Evolutionary conservation across 1,140 invertebrate species (phyloP), one percentile per base, ranked within the genome.

Genomic region (Melipona quadrifasciata): DNA sequence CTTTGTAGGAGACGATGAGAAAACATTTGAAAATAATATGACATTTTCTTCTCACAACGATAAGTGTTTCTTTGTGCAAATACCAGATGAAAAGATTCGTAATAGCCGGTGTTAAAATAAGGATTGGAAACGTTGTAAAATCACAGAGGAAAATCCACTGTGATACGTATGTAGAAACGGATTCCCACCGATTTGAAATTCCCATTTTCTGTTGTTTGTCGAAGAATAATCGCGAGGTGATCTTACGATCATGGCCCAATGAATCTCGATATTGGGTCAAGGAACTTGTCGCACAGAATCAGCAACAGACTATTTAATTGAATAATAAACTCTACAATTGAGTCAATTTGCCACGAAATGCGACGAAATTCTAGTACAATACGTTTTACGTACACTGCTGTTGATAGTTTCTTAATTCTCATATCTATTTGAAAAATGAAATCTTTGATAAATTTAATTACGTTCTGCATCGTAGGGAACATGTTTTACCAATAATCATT

Each of bases 181-280:
- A 47, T 19, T 61, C 12, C 31, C 12, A 11, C n/a, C 14, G 11
- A 17, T 24, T 51, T 2, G n/a, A 12, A n/a, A 71, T 71, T 2
- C 14, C 1, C 16, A 31, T 0, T 67, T 8, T 19, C 1, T 47
- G 12, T 2, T 39, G 4, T 71, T 31, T 39, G 2, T 24, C 1
- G 67, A 2, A 21, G 16, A 14, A 47, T 65, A 64, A 51, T 57
- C 4, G 24, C 55, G 31, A 47, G 11, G 11, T 24, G 21, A 47
- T 73, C 55, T 64, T 61, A 16, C 1, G n/a, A 84, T 85, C 64
- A 58, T 58, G 70, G 68, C 74, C 10, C 68, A 12, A 16, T 57
- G 61, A 34, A 57, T 31, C n/a, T 12, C 5, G 53, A 65, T 85
- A 85, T 57, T 82, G 31, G 78, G 86, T 87, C 87, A 88, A 87